Evolutionary conservation across 2,888 invertebrate genomes (phyloP).

Genomic region (Tetragonisca angustula): DNA sequence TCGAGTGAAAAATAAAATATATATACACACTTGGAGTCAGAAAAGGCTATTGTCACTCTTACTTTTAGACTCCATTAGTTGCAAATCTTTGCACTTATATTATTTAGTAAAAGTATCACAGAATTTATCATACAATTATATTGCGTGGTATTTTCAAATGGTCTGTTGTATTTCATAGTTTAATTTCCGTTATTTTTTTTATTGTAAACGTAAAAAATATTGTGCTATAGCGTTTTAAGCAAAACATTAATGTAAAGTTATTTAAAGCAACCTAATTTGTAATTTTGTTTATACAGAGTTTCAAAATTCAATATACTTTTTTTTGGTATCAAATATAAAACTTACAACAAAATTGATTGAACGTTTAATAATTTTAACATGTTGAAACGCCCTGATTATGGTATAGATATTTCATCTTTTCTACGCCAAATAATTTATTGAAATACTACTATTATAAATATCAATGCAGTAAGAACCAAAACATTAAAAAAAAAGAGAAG

Average conservation of each 20-base stretch:
- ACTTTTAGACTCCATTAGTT: neutral
- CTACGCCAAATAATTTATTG: slow-evolving; percentile 40
- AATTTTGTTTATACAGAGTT: slow-evolving; percentile 18
- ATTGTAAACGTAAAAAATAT: slow-evolving; percentile 31
- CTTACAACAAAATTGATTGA: neutral
- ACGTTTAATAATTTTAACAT: slow-evolving; percentile 36
- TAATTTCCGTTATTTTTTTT: neutral
- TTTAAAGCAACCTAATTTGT: slow-evolving; percentile 12
- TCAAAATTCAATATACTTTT: slow-evolving; percentile 9
- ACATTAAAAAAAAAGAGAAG: neutral
- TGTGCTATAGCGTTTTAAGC: slow-evolving; percentile 25
- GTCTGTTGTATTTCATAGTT: slow-evolving; percentile 13
- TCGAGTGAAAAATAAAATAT: slow-evolving; percentile 22
- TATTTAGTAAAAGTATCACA: slow-evolving; percentile 55
- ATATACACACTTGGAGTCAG: neutral
- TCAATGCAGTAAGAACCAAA: slow-evolving; percentile 35
- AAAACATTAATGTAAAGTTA: slow-evolving; percentile 2
- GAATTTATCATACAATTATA: slow-evolving; percentile 48
- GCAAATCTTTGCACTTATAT: slow-evolving; percentile 26
- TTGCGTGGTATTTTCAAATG: slow-evolving; percentile 45
- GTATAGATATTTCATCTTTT: slow-evolving; percentile 9
- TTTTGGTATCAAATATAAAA: slow-evolving; percentile 31
- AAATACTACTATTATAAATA: slow-evolving; percentile 28
- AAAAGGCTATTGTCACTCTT: slow-evolving; percentile 5
- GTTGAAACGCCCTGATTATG: slow-evolving; percentile 32